Evolutionary conservation across 2,113 vertebrate species (phyloP).

Genomic region (Colius striatus): DNA sequence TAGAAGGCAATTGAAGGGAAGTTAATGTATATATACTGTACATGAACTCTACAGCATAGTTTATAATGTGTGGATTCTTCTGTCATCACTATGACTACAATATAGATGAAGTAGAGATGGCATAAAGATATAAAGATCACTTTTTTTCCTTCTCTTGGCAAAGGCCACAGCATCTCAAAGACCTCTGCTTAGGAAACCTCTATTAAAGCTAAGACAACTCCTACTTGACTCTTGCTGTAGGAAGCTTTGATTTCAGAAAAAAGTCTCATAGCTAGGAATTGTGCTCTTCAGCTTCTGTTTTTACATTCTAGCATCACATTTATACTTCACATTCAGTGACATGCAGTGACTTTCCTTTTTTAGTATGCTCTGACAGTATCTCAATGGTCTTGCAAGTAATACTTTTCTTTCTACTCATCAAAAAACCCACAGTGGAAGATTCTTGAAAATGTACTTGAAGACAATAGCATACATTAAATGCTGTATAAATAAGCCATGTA

Average conservation of each 20-base stretch:
- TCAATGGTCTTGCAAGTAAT: not conserved
- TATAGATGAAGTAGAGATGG: not conserved
- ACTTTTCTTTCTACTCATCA: not conserved
- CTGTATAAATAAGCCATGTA: not conserved
- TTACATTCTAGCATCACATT: not conserved
- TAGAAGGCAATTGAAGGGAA: accelerated
- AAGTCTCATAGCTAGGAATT: not conserved
- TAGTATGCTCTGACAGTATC: not conserved
- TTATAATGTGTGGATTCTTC: not conserved
- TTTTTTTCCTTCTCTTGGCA: not conserved
- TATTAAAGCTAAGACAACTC: not conserved
- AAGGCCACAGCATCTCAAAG: not conserved
- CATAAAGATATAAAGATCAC: not conserved
- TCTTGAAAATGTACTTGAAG: not conserved
- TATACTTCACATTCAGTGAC: not conserved
- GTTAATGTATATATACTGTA: accelerated
- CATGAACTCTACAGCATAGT: accelerated
- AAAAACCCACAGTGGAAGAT: not conserved
- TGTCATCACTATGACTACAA: not conserved
- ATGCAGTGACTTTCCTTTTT: not conserved
- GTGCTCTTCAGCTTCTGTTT: not conserved
- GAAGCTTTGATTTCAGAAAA: not conserved
- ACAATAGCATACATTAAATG: not conserved
- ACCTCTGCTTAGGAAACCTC: not conserved
- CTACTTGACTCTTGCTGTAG: not conserved